Percentiles rank a stretch among this genome's conserved stretches.
Conservation (phyloP, 1,140 invertebrate genomes). For the Orchestia grillus region DNA sequence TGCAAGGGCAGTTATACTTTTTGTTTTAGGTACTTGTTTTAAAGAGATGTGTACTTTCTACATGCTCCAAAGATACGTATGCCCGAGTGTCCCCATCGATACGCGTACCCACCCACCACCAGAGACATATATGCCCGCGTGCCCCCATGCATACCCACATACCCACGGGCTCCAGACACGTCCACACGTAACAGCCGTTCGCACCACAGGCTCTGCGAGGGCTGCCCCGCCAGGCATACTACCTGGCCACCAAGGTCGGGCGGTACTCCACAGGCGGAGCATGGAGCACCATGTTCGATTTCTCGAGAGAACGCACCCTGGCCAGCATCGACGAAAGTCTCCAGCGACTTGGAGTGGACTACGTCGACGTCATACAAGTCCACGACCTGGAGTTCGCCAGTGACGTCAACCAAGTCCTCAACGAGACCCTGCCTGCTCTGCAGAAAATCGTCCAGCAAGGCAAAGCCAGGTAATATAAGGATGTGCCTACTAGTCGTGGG, state of each 20-base stretch:
- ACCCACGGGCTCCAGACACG: too few relatives aligned
- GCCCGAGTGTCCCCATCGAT: too few relatives aligned
- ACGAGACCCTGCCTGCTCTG: conserved; percentile 89
- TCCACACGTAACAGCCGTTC: not conserved
- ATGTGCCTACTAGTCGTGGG: too few relatives aligned
- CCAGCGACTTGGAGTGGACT: conserved; percentile 80
- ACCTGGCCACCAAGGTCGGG: conserved; percentile 92
- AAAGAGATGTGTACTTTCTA: too few relatives aligned
- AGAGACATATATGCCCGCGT: too few relatives aligned
- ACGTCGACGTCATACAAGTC: conserved; percentile 91
- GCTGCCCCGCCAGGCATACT: conserved; percentile 86
- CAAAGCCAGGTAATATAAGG: conserved; percentile 77
- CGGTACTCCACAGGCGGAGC: conserved; percentile 81
- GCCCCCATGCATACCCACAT: too few relatives aligned
- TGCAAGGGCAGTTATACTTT: too few relatives aligned
- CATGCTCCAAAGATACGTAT: too few relatives aligned
- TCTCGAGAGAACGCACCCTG: conserved; percentile 81
- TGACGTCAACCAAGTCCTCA: conserved; percentile 82
- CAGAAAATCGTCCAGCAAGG: conserved; percentile 81
- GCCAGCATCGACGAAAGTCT: conserved; percentile 84
- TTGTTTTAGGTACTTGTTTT: too few relatives aligned
- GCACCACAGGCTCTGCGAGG: conserved; percentile 77
- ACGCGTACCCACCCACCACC: too few relatives aligned
- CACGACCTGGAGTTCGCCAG: conserved; percentile 92
- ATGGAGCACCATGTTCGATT: conserved; percentile 85